Percentiles rank a stretch among this genome's conserved stretches.
These are phyloP conservation scores for Apoda limacodes DNA, from an alignment of 2,888 invertebrate species.

Conservation along the genomic window DNA sequence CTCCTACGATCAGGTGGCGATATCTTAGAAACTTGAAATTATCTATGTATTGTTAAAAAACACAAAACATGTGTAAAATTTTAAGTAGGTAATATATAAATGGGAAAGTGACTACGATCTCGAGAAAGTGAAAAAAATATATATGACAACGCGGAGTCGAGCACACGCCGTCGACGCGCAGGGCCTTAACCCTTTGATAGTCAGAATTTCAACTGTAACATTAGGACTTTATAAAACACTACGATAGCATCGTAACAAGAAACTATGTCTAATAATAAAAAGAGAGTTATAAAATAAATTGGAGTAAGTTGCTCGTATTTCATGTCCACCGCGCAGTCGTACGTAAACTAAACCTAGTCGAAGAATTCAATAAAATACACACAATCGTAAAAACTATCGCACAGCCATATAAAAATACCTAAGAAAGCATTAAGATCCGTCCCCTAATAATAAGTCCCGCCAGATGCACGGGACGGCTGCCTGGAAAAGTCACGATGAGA, in stretches of 20 bases:
- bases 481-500: slow-evolving; percentile 62
- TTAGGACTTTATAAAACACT: slow-evolving; percentile 7
- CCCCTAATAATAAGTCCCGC: slow-evolving; percentile 67
- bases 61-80: no score
- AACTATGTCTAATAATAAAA: no score
- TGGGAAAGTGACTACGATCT: no score
- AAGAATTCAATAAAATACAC: slow-evolving; percentile 66
- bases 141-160: no score
- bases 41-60: no score
- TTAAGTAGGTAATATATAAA: no score
- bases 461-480: slow-evolving; percentile 67
- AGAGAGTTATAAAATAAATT: slow-evolving; percentile 62
- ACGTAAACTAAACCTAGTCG: slow-evolving; percentile 29
- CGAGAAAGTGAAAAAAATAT: no score
- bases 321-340: slow-evolving; percentile 46
- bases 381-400: slow-evolving; percentile 66
- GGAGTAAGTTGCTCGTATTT: slow-evolving; percentile 59
- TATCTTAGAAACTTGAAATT: no score
- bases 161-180: no score
- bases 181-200: no score
- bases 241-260: slow-evolving; percentile 9
- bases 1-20: no score
- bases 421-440: slow-evolving; percentile 64
- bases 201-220: no score
- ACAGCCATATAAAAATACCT: slow-evolving; percentile 65